These are phyloP conservation scores for Eulacestoma nigropectus DNA, from an alignment of 2,113 vertebrate species.

Conservation along the genomic window DNA sequence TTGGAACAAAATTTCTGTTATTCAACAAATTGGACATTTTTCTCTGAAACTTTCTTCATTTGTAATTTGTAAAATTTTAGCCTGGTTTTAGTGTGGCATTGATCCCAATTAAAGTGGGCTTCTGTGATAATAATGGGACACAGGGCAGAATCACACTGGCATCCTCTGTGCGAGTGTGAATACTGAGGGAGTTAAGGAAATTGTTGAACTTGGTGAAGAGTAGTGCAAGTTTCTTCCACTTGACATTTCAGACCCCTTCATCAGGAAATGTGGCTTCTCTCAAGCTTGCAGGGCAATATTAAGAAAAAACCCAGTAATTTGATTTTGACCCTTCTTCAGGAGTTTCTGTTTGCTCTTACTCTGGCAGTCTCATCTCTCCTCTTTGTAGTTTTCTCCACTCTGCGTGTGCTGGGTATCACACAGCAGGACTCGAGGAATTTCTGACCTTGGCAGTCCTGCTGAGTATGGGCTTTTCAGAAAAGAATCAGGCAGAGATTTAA, in stretches of 20 bases:
- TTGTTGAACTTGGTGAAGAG: background rate
- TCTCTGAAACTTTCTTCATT: background rate
- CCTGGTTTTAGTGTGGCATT: background rate
- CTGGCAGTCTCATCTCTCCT: background rate
- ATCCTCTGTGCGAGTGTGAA: background rate
- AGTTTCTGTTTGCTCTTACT: background rate
- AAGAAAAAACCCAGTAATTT: background rate
- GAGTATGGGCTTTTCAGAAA: background rate
- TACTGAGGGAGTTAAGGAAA: background rate
- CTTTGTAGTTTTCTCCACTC: background rate
- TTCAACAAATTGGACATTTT: background rate
- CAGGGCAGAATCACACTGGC: background rate
- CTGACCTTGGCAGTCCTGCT: background rate
- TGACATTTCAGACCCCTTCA: background rate
- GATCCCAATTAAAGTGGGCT: background rate
- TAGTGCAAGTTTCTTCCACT: background rate
- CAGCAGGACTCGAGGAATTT: background rate
- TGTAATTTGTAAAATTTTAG: constrained; percentile 4
- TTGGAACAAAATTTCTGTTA: background rate
- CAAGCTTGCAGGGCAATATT: background rate
- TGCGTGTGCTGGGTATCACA: background rate
- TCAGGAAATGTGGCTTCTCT: background rate
- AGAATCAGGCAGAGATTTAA: background rate
- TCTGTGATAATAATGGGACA: background rate
- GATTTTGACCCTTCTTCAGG: background rate